Percentiles rank a stretch among this genome's conserved stretches.
Conservation (phyloP, 2,888 invertebrate genomes). For the Gymnocheta viridis region DNA sequence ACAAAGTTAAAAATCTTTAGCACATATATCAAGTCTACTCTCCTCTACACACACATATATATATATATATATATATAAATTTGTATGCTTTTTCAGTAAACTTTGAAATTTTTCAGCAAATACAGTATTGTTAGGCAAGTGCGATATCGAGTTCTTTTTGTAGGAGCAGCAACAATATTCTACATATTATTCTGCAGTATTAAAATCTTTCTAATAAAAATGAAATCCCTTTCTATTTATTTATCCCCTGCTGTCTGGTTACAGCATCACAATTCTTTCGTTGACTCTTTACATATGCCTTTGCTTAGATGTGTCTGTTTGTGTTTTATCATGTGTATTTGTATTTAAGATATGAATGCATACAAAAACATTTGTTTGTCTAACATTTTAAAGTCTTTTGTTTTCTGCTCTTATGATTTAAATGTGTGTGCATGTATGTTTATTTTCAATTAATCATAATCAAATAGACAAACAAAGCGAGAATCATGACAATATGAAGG, state of each 20-base stretch:
- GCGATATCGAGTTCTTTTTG: no score
- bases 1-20: no score
- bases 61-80: no score
- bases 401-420: neutral
- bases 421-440: neutral
- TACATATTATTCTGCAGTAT: no score
- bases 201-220: no score
- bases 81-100: no score
- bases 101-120: no score
- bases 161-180: no score
- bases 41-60: no score
- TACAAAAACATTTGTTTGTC: constrained; percentile 18
- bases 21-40: no score
- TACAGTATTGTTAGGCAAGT: no score
- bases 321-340: neutral
- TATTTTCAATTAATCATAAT: constrained; percentile 65
- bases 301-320: neutral
- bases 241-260: neutral
- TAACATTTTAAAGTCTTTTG: constrained; percentile 24
- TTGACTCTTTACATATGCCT: no score
- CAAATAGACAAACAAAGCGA: constrained; percentile 55
- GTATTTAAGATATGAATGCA: neutral
- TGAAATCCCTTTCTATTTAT: neutral
- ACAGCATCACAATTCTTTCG: neutral
- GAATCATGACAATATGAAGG: constrained; percentile 60